These are phyloP conservation scores for Sericinus montela DNA, from an alignment of 2,888 invertebrate genomes.

Conservation along the genomic window DNA sequence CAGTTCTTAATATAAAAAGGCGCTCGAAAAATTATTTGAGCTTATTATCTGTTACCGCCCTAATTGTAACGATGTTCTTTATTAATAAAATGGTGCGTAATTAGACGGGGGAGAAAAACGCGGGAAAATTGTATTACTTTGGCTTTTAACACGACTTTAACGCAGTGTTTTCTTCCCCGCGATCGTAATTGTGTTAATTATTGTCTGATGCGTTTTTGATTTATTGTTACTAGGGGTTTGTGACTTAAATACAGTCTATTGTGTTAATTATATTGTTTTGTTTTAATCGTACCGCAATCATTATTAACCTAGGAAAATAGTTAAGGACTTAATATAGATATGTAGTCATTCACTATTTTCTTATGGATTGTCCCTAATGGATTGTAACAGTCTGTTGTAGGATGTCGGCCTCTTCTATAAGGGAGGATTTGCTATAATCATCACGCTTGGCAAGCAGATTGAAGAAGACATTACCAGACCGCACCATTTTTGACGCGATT, in stretches of 20 bases:
- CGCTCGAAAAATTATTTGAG: constrained; percentile 31
- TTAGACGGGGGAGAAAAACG: constrained; percentile 73
- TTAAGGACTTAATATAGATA: too few species aligned
- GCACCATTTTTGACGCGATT: too few species aligned
- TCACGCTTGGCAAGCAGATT: too few species aligned
- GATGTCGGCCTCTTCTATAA: too few species aligned
- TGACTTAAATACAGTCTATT: background rate
- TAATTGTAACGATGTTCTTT: constrained; percentile 68
- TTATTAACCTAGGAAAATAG: too few species aligned
- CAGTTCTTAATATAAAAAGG: constrained; percentile 21
- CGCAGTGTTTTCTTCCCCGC: constrained; percentile 61
- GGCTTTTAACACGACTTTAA: constrained; percentile 61
- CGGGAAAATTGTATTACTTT: constrained; percentile 69
- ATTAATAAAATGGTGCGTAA: constrained; percentile 73
- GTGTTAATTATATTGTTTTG: background rate
- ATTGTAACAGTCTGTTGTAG: too few species aligned
- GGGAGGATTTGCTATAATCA: too few species aligned
- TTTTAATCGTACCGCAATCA: background rate
- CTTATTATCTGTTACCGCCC: constrained; percentile 42
- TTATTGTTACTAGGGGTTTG: constrained; percentile 27
- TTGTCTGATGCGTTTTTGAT: constrained; percentile 56
- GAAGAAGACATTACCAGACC: too few species aligned
- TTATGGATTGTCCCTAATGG: too few species aligned
- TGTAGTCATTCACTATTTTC: too few species aligned
- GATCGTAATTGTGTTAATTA: constrained; percentile 71